Conservation (phyloP, 1,140 invertebrate species). For the Trachymyrmex septentrionalis region DNA sequence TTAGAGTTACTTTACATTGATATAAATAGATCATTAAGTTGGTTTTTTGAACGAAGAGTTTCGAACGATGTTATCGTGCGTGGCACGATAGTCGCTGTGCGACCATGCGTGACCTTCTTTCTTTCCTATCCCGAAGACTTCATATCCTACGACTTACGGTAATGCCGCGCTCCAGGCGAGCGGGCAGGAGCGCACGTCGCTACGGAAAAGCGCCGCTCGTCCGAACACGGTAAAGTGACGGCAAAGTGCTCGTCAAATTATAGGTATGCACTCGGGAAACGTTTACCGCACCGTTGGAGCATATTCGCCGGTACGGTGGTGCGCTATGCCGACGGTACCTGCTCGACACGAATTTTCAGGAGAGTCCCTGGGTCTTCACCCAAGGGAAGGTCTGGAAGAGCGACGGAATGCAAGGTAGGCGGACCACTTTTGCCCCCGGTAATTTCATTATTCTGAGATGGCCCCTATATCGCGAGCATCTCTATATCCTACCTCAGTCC, state of each 20-base stretch:
- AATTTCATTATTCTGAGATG: constrained; percentile 42
- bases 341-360: constrained; percentile 63
- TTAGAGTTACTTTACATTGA: too few relatives aligned
- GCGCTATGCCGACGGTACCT: not conserved
- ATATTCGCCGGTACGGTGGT: not conserved
- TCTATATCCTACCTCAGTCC: too few relatives aligned
- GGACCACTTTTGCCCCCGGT: constrained; percentile 38
- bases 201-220: constrained; percentile 48
- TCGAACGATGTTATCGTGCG: constrained; percentile 2
- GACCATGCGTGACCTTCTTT: constrained; percentile 1
- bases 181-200: not conserved
- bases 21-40: too few relatives aligned
- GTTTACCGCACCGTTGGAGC: constrained; percentile 66
- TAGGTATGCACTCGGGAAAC: constrained; percentile 69
- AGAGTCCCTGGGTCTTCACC: not conserved
- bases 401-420: not conserved
- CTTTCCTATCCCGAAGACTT: constrained; percentile 5
- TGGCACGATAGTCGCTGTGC: not conserved
- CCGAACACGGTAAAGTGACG: constrained; percentile 53
- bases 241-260: constrained; percentile 75
- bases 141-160: constrained; percentile 57
- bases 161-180: constrained; percentile 10
- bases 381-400: constrained; percentile 48
- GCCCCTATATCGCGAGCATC: not conserved
- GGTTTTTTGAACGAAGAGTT: not conserved